Evolutionary conservation across 2,888 invertebrate genomes (phyloP).

Genomic region (Sisyra terminalis): DNA sequence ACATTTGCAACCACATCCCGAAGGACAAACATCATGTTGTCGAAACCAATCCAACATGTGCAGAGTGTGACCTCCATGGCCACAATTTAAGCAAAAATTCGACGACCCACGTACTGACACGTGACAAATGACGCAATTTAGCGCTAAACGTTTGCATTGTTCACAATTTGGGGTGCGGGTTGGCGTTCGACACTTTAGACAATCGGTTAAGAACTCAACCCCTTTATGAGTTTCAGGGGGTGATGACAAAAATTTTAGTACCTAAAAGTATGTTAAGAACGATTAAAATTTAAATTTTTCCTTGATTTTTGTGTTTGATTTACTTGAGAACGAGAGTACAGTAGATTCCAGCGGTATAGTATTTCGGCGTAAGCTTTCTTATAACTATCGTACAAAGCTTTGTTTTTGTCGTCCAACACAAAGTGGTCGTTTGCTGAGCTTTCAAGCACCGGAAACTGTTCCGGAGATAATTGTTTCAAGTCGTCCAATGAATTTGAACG

Average conservation of each 20-base stretch:
- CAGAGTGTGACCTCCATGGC: constrained; percentile 80
- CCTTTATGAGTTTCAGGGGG: constrained; percentile 32
- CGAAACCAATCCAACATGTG: constrained; percentile 77
- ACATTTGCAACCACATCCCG: constrained; percentile 87
- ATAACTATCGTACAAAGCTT: constrained; percentile 60
- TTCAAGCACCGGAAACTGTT: constrained; percentile 17
- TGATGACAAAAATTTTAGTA: constrained; percentile 42
- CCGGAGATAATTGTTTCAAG: constrained; percentile 28
- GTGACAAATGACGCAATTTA: constrained; percentile 73
- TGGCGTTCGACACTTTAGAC: constrained; percentile 49
- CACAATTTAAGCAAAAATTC: constrained; percentile 76
- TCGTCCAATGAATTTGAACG: constrained; percentile 75
- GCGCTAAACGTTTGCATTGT: constrained; percentile 53
- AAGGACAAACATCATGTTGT: constrained; percentile 62
- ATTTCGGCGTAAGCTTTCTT: constrained; percentile 81
- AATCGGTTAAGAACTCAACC: constrained; percentile 58
- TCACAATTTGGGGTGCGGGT: constrained; percentile 52
- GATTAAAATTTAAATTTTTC: too few species aligned
- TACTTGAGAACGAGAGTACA: constrained; percentile 55
- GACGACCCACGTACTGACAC: constrained; percentile 71
- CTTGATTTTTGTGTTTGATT: neutral
- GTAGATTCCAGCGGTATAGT: constrained; percentile 67
- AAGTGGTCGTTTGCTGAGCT: constrained; percentile 17
- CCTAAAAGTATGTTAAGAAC: constrained; percentile 17
- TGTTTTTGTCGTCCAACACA: constrained; percentile 29